Conservation (phyloP, 2,888 invertebrate genomes). For the Campoplex nolae region DNA sequence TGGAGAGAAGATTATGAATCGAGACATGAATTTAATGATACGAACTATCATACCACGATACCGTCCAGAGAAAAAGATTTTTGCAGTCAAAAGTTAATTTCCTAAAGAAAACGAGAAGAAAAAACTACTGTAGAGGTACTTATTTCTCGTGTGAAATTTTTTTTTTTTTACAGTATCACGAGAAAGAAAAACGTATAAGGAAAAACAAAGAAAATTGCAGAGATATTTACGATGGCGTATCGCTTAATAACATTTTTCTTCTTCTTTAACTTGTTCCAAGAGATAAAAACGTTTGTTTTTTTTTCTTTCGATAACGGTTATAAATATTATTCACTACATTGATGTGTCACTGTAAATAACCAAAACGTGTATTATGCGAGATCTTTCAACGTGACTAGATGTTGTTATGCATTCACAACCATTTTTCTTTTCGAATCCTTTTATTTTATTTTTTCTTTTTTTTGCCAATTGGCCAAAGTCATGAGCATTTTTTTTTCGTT, state of each 20-base stretch:
- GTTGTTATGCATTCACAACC: constrained; percentile 32
- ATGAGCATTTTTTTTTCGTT: constrained; percentile 41
- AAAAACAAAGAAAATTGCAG: constrained; percentile 21
- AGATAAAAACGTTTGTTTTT: constrained; percentile 3
- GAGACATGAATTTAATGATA: constrained; percentile 47
- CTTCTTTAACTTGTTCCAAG: constrained; percentile 17
- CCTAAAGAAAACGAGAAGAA: constrained; percentile 25
- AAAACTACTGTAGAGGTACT: constrained; percentile 23
- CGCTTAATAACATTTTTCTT: constrained; percentile 9
- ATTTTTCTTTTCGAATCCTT: constrained; percentile 21
- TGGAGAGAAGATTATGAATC: constrained; percentile 18
- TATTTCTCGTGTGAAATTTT: constrained; percentile 48
- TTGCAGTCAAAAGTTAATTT: constrained; percentile 53
- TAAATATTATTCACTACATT: constrained; percentile 38
- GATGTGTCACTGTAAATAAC: constrained; percentile 56
- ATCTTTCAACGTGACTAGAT: constrained; percentile 48
- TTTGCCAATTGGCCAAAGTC: constrained; percentile 73
- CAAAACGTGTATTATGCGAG: constrained; percentile 46
- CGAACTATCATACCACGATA: constrained; percentile 61
- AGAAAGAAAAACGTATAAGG: neutral
- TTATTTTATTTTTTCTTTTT: constrained; percentile 48
- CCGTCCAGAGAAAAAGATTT: constrained; percentile 68
- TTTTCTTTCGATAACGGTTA: constrained; percentile 14
- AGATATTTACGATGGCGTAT: constrained; percentile 32
- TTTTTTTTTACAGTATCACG: constrained; percentile 24